Percentiles rank a stretch among this genome's conserved stretches.
phyloP scores from a whole-genome alignment of 2,888 invertebrate genomes.

The Plemyria rubiginata region DNA sequence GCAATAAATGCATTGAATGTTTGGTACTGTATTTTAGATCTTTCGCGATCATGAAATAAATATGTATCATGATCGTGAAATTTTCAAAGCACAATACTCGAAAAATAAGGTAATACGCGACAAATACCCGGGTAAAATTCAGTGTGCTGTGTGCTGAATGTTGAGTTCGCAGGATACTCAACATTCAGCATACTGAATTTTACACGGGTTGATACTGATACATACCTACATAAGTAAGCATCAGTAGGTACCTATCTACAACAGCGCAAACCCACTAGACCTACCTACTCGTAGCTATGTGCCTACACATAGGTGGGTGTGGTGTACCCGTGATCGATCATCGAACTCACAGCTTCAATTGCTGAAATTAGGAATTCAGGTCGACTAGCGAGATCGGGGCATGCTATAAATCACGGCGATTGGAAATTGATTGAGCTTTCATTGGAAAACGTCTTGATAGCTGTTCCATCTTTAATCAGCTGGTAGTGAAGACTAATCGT shows the following conservation, averaged over 20 bases:
- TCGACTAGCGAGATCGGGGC: slow-evolving; percentile 32
- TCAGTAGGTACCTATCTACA: not conserved
- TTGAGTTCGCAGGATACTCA: too few species aligned
- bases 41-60: too few species aligned
- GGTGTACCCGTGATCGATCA: slow-evolving; percentile 29
- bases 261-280: not conserved
- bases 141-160: too few species aligned
- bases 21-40: too few species aligned
- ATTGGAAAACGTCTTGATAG: slow-evolving; percentile 29
- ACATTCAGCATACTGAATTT: too few species aligned
- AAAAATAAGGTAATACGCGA: too few species aligned
- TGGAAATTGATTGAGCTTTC: slow-evolving; percentile 37
- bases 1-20: too few species aligned
- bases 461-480: slow-evolving; percentile 14
- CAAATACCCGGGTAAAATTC: too few species aligned
- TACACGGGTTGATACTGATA: too few species aligned
- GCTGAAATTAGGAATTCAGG: slow-evolving; percentile 41
- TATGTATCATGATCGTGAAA: too few species aligned
- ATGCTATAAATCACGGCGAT: slow-evolving; percentile 36
- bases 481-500: not conserved
- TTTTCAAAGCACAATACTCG: too few species aligned
- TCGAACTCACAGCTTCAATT: slow-evolving; percentile 32
- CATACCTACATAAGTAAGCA: too few species aligned
- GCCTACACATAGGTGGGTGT: not conserved
- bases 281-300: not conserved